These are phyloP conservation scores for Drosophila mojavensis DNA, from an alignment of 1,140 invertebrate genomes.

Conservation along the genomic window DNA sequence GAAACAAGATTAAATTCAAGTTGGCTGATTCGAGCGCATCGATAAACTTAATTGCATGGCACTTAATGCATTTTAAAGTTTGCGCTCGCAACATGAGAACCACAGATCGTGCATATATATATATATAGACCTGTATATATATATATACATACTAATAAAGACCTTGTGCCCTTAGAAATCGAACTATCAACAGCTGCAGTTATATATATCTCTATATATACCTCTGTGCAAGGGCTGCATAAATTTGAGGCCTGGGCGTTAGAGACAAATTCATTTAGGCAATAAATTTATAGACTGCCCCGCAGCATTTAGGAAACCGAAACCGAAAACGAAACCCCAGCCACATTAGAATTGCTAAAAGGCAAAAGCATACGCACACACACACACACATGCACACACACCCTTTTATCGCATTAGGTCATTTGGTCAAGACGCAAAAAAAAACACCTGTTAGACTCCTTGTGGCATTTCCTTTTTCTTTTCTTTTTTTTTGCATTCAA, in stretches of 20 bases:
- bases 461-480: slow-evolving; percentile 47
- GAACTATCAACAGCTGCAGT: slow-evolving; percentile 76
- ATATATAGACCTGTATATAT: neutral
- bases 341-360: slow-evolving; percentile 78
- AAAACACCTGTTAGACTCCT: slow-evolving; percentile 64
- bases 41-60: slow-evolving; percentile 81
- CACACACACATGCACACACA: slow-evolving; percentile 13
- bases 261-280: slow-evolving; percentile 83
- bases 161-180: slow-evolving; percentile 79
- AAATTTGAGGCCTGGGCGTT: slow-evolving; percentile 57
- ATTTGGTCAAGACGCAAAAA: slow-evolving; percentile 64
- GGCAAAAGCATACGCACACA: slow-evolving; percentile 36
- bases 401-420: slow-evolving; percentile 66
- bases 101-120: slow-evolving; percentile 4
- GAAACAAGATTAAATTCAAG: slow-evolving; percentile 47
- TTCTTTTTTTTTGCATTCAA: slow-evolving; percentile 51
- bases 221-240: slow-evolving; percentile 33
- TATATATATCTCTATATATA: neutral
- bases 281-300: slow-evolving; percentile 81
- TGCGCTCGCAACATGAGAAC: slow-evolving; percentile 69
- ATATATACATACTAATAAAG: slow-evolving; percentile 59
- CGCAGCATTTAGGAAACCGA: slow-evolving; percentile 38
- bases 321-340: slow-evolving; percentile 5
- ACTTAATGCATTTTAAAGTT: slow-evolving; percentile 81
- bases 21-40: slow-evolving; percentile 74